Evolutionary conservation across 2,888 invertebrate species (phyloP).

Genomic region (Maniola hyperantus): DNA sequence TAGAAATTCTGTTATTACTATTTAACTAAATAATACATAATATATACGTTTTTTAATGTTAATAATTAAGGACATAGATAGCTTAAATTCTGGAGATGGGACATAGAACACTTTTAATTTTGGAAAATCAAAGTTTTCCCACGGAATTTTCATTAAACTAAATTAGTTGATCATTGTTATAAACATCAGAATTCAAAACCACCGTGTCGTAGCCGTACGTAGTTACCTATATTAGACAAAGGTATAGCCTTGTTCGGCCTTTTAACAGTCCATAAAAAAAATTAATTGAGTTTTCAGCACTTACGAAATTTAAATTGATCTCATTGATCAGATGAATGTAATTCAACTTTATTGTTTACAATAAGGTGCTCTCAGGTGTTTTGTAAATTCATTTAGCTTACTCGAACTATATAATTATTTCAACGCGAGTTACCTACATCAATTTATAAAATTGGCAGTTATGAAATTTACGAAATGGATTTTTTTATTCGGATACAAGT

Average conservation of each 20-base stretch:
- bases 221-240: background rate
- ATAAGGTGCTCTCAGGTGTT: background rate
- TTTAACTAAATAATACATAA: background rate
- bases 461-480: no score
- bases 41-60: background rate
- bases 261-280: background rate
- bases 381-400: background rate
- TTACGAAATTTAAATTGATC: background rate
- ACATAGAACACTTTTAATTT: no score
- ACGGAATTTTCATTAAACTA: no score
- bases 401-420: background rate
- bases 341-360: conserved; percentile 3
- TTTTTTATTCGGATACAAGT: no score
- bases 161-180: no score
- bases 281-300: background rate
- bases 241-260: background rate
- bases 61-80: no score
- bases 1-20: background rate
- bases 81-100: no score
- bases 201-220: background rate
- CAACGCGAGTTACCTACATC: background rate
- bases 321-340: background rate
- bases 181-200: background rate
- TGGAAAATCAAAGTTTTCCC: no score
- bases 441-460: no score